These are phyloP conservation scores for Palythoa grandiflora DNA, from an alignment of 92 coral and sea anemone species.

Conservation along the genomic window DNA sequence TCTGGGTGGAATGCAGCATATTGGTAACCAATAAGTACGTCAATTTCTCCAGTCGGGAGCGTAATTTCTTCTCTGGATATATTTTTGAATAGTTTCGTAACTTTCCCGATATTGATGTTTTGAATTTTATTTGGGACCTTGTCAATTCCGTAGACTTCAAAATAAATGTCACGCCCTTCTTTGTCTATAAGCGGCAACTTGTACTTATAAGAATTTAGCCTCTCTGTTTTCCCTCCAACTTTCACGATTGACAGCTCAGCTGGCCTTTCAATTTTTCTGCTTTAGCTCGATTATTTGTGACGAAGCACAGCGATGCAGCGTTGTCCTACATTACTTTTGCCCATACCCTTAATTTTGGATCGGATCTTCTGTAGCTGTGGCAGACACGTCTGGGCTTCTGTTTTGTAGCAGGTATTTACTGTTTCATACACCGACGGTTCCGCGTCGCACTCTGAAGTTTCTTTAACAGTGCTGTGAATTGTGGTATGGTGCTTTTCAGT, in stretches of 20 bases:
- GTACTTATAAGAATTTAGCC: neutral
- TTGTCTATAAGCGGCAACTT: neutral
- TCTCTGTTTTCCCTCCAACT: neutral
- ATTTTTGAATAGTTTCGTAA: conserved; percentile 46
- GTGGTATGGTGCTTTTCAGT: too few species aligned
- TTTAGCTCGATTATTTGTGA: conserved; percentile 25
- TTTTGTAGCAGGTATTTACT: too few species aligned
- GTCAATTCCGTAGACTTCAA: conserved; percentile 61
- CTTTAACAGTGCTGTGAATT: too few species aligned
- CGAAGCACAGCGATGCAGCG: conserved; percentile 42
- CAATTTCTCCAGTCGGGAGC: conserved; percentile 40
- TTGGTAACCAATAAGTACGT: conserved; percentile 52
- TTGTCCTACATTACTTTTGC: conserved; percentile 37
- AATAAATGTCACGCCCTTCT: conserved; percentile 39
- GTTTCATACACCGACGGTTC: too few species aligned
- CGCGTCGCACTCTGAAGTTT: too few species aligned
- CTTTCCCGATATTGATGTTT: conserved; percentile 23
- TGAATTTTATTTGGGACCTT: conserved; percentile 58
- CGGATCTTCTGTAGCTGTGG: too few species aligned
- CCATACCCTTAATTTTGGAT: neutral
- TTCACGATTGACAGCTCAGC: conserved; percentile 1
- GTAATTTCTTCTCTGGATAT: conserved; percentile 45
- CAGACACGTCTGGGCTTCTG: too few species aligned
- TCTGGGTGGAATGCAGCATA: conserved; percentile 44
- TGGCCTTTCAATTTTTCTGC: conserved; percentile 7